A percentile compares a stretch with the other conserved stretches of the same genome.
These are phyloP conservation scores for honey bee (Apis mellifera) DNA, from an alignment of 1,140 invertebrate genomes.

Conservation along the genomic window Amel_HAv3.1 CM009939.2:7298001-7298500, in stretches of 20 bases:
- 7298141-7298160: background rate
- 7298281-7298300: background rate
- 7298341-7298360: background rate
- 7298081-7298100: background rate
- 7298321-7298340: background rate
- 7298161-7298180: background rate
- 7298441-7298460: background rate
- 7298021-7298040: background rate
- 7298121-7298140: conserved; percentile 4
- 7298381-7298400: background rate
- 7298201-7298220: no score
- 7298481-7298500: no score
- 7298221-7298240: background rate
- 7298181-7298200: background rate
- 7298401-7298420: no score
- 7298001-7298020: conserved; percentile 28
- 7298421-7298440: background rate
- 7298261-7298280: background rate
- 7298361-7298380: background rate
- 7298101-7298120: background rate
- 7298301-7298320: background rate
- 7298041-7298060: background rate
- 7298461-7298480: background rate
- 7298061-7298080: background rate
- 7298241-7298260: background rate